These are phyloP conservation scores for Rhorus exstirpatorius DNA, from an alignment of 2,888 invertebrate species.

Conservation along the genomic window DNA sequence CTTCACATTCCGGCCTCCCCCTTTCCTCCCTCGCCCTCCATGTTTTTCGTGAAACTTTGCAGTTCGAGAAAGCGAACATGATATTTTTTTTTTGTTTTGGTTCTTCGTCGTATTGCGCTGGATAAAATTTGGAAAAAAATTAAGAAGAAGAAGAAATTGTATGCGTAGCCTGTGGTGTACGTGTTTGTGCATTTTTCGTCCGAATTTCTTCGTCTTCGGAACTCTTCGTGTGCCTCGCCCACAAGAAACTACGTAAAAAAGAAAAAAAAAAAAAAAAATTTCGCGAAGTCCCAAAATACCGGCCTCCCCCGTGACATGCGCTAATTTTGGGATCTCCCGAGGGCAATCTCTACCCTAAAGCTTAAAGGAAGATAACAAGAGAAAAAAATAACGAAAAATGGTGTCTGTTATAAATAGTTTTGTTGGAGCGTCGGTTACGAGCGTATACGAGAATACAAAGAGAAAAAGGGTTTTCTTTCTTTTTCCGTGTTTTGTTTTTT, in stretches of 20 bases:
- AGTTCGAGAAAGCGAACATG: too few species aligned
- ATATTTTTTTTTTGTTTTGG: not conserved
- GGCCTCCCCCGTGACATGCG: too few species aligned
- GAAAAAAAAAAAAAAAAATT: constrained; percentile 3
- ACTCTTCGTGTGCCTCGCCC: constrained; percentile 44
- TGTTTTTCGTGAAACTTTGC: not conserved
- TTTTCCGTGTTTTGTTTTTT: constrained; percentile 9
- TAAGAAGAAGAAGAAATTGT: constrained; percentile 3
- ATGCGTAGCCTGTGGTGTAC: constrained; percentile 26
- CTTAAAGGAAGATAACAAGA: constrained; percentile 25
- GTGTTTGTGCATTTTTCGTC: constrained; percentile 32
- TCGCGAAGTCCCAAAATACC: not conserved
- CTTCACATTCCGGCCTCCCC: too few species aligned
- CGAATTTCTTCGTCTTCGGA: constrained; percentile 41
- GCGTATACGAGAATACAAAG: constrained; percentile 52
- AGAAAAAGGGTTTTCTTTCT: not conserved
- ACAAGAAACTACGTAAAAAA: constrained; percentile 4
- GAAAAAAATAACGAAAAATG: constrained; percentile 49
- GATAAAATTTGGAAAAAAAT: constrained; percentile 25
- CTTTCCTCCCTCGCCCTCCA: too few species aligned
- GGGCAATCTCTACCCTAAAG: constrained; percentile 4
- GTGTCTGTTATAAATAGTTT: constrained; percentile 69
- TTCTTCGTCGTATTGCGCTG: constrained; percentile 19
- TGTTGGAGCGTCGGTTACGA: constrained; percentile 57
- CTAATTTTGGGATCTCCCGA: constrained; percentile 6